phyloP scores from a whole-genome alignment of 1,140 invertebrate genomes.

The Pachypeltis micranthus region DNA sequence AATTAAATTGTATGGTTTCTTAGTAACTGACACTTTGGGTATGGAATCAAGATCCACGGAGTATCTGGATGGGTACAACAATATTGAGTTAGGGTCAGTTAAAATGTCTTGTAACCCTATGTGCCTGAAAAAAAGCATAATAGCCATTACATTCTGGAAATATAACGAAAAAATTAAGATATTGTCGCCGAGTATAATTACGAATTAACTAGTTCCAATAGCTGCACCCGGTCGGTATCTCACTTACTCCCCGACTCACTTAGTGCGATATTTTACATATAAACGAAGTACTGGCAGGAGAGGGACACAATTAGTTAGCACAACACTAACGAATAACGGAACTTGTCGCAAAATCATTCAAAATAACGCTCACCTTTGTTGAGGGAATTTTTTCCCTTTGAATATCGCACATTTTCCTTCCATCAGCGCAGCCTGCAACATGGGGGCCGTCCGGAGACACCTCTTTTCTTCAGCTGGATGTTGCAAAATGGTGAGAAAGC shows the following conservation, averaged over 20 bases:
- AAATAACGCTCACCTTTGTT: constrained; percentile 35
- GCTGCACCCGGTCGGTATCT: too few relatives aligned
- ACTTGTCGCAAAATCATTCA: too few relatives aligned
- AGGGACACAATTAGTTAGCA: too few relatives aligned
- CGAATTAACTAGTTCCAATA: too few relatives aligned
- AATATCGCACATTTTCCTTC: constrained; percentile 61
- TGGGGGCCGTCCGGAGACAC: constrained; percentile 75
- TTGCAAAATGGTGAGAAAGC: constrained; percentile 69
- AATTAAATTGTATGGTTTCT: constrained; percentile 58
- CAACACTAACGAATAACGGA: too few relatives aligned
- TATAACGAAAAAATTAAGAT: too few relatives aligned
- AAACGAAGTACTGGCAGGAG: too few relatives aligned
- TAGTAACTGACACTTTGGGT: constrained; percentile 26
- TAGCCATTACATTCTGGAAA: too few relatives aligned
- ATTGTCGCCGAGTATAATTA: too few relatives aligned
- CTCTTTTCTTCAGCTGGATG: constrained; percentile 88
- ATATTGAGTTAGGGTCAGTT: constrained; percentile 52
- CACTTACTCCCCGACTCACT: too few relatives aligned
- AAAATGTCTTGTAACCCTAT: constrained; percentile 54
- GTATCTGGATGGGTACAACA: constrained; percentile 69
- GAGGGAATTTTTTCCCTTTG: constrained; percentile 75
- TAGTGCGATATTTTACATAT: too few relatives aligned
- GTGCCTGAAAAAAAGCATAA: constrained; percentile 40
- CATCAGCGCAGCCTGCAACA: constrained; percentile 63
- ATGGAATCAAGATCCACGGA: constrained; percentile 49